Evolutionary conservation across 2,888 invertebrate genomes (phyloP), one percentile per base, ranked within the genome.

Genomic region (Nudaria mundana): DNA sequence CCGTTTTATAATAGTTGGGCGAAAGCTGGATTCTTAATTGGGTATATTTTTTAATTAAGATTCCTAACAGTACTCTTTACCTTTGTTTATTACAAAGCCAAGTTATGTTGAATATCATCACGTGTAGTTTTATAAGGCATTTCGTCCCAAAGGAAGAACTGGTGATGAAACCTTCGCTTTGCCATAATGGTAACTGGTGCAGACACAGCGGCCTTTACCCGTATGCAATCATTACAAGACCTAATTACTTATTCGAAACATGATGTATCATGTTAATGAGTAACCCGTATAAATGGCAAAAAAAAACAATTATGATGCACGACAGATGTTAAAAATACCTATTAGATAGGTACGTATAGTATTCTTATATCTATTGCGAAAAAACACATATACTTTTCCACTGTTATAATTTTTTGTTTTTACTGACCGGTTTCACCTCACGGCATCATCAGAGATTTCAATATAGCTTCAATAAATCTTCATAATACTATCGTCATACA

Each of bases 111-210:
- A 23, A 33, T 33, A 42, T 37, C 40, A 20, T 14, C 43, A 22
- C 22, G 29, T 36, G 20, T 36, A 34, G 46, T 46, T 44, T 42
- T 41, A 53, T 50, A 45, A 20, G 44, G 42, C 34, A 42, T 38
- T 34, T 32, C n/a, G 49, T 67, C 75, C 76, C 69, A 53, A 51
- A 62, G 73, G 72, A 61, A 49, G 46, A 40, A 39, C 48, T 56
- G 40, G 56, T 58, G 56, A 42, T 37, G 37, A 53, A 72, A 56
- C 77, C 77, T 77, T 77, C 70, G 53, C 47, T 41, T 30, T 44
- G 50, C 69, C 71, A 48, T 71, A 70, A 63, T 58, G 52, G 61
- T 56, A 52, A 45, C 48, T 51, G 56, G 57, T 52, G 44, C 48
- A 55, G 44, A 48, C 52, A 48, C 48, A 44, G 42, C 38, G 66